Evolutionary conservation across 1,140 invertebrate genomes (phyloP), one percentile per base, ranked within the genome.

Genomic region (Meloidogyne hapla): DNA sequence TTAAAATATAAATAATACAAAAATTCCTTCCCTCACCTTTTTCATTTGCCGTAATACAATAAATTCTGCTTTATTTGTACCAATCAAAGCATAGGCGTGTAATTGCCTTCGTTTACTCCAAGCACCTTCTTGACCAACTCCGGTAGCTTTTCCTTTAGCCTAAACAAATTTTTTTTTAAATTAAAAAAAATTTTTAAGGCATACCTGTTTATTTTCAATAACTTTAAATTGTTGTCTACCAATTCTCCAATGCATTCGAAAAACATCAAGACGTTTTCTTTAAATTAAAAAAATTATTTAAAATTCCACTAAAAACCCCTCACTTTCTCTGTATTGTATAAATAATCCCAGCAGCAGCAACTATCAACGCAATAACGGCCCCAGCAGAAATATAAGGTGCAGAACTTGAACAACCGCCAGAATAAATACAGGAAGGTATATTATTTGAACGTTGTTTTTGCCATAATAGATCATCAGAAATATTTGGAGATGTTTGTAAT

Each of bases 1-100:
- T n/a, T n/a, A n/a, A n/a, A n/a, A n/a, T n/a, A n/a, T n/a, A n/a
- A n/a, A n/a, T n/a, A n/a, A n/a, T n/a, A n/a, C n/a, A n/a, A n/a
- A n/a, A n/a, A n/a, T n/a, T n/a, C n/a, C n/a, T n/a, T 75, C 81
- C 18, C 48, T 64, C 18, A 87, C 83, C 69, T 77, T 83, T 21
- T 69, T 77, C 15, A 76, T 21, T 42, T 86, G 84, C 13, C 79
- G 65, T n/a, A 86, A 42, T 1, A 25, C 65, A 40, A 87, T 70
- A 64, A 85, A 86, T 48, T 84, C 83, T 9, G 83, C 84, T 74
- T 87, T 84, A 4, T 69, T 63, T 2, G 80, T 77, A 15, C 79
- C 78, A 33, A 86, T 75, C 15, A 84, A 23, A 15, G 83, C 85
- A 75, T 87, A 85, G 15, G 73, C 68, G 0, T 74, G 70, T 8